Conservation (phyloP, 2,113 vertebrate species). For the Coryphaenoides rupestris region DNA sequence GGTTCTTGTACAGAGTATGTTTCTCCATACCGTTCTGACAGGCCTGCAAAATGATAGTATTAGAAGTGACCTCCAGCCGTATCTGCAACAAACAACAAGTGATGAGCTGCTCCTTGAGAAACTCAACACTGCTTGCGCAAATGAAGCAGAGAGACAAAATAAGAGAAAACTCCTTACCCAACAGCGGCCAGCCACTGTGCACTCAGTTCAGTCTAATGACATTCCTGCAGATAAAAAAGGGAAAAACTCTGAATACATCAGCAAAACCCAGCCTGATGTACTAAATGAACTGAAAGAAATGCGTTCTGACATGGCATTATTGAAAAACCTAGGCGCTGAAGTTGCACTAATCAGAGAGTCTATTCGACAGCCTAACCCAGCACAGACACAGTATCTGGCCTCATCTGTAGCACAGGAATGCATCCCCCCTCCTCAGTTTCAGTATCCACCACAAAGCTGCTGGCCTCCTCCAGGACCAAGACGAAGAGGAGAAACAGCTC, state of each 20-base stretch:
- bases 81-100: conserved; percentile 6
- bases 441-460: not conserved
- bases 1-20: conserved; percentile 3
- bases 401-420: conserved; percentile 1
- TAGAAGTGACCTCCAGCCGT: conserved; percentile 6
- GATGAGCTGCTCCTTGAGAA: conserved; percentile 12
- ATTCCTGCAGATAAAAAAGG: not conserved
- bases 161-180: conserved; percentile 1
- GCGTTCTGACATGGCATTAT: conserved; percentile 12
- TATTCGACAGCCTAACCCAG: not conserved
- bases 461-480: conserved; percentile 1
- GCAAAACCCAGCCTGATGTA: conserved; percentile 4
- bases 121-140: conserved; percentile 3
- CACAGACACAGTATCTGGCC: not conserved
- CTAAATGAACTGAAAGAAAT: not conserved
- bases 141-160: conserved; percentile 9
- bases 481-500: too few relatives aligned
- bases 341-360: not conserved
- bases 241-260: not conserved
- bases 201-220: not conserved
- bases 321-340: not conserved
- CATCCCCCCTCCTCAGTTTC: not conserved
- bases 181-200: not conserved
- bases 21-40: conserved; percentile 6
- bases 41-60: conserved; percentile 11